Conservation (phyloP, 2,888 invertebrate genomes). For the Sarcophaga variegata region DNA sequence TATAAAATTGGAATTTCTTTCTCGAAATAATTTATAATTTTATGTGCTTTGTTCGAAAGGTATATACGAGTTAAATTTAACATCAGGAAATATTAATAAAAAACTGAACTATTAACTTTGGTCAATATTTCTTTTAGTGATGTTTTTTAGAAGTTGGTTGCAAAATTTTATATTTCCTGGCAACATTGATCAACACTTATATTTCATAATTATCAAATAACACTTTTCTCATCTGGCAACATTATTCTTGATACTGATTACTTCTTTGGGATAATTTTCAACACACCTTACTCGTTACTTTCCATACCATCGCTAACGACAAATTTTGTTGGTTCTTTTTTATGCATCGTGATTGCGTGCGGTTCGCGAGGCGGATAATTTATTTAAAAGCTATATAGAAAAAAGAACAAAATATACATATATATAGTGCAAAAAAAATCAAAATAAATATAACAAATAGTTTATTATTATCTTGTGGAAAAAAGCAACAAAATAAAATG, state of each 20-base stretch:
- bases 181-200: too few species aligned
- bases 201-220: too few species aligned
- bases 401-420: slow-evolving; percentile 21
- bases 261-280: slow-evolving; percentile 11
- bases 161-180: too few species aligned
- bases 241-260: slow-evolving; percentile 9
- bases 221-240: background rate
- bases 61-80: too few species aligned
- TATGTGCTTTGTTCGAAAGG: too few species aligned
- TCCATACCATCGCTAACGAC: slow-evolving; percentile 41
- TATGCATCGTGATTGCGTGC: slow-evolving; percentile 65
- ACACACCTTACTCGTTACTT: slow-evolving; percentile 49
- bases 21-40: too few species aligned
- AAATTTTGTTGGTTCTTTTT: slow-evolving; percentile 59
- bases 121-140: too few species aligned
- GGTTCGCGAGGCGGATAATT: slow-evolving; percentile 57
- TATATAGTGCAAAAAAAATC: slow-evolving; percentile 33
- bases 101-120: too few species aligned
- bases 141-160: too few species aligned
- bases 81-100: too few species aligned
- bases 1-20: too few species aligned
- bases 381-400: slow-evolving; percentile 25
- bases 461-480: slow-evolving; percentile 31
- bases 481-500: slow-evolving; percentile 73
- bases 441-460: slow-evolving; percentile 33